These are phyloP conservation scores for Notarius quadriscutis DNA, from an alignment of 2,113 vertebrate genomes.

Conservation along the genomic window DNA sequence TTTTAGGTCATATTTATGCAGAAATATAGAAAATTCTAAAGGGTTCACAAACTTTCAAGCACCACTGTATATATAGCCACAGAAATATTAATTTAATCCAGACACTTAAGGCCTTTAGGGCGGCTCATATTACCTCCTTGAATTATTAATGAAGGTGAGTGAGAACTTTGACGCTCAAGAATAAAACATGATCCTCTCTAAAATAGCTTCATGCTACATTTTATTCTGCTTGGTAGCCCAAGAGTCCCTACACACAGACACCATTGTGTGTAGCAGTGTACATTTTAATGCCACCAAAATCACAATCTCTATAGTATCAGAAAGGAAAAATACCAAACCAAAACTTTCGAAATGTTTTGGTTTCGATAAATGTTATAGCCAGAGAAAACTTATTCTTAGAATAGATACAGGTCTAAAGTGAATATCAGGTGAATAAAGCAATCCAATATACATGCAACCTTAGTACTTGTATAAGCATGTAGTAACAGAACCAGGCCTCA, in stretches of 20 bases:
- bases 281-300: not conserved
- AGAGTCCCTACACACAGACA: not conserved
- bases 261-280: not conserved
- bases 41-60: too few species aligned
- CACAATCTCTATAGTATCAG: not conserved
- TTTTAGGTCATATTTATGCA: too few species aligned
- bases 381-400: not conserved
- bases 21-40: too few species aligned
- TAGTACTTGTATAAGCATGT: not conserved
- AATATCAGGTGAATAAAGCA: not conserved
- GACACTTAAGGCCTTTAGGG: not conserved
- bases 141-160: conserved; percentile 25
- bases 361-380: not conserved
- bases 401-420: not conserved
- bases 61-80: too few species aligned
- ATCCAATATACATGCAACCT: not conserved
- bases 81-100: conserved; percentile 11
- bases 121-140: conserved; percentile 7
- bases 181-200: conserved; percentile 34
- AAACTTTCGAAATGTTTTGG: not conserved
- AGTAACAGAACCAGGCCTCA: not conserved
- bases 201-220: conserved; percentile 14
- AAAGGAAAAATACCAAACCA: not conserved
- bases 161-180: conserved; percentile 20
- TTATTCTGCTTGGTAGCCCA: not conserved